phyloP scores from a whole-genome alignment of 2,797 vertebrate species.

The Trachurus trachurus region DNA sequence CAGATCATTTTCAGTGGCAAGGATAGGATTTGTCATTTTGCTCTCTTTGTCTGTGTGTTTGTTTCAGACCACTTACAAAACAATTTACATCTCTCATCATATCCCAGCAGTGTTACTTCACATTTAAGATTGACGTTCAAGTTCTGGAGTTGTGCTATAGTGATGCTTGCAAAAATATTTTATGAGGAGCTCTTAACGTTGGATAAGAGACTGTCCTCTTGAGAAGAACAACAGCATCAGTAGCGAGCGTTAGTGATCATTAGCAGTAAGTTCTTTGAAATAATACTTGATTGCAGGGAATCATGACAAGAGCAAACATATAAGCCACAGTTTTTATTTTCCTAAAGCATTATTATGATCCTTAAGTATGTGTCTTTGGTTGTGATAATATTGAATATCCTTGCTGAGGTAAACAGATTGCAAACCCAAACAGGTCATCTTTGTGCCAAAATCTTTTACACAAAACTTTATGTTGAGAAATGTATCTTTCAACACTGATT shows the following conservation, averaged over 20 bases:
- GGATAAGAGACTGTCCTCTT: not conserved
- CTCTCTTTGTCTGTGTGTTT: not conserved
- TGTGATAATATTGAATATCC: too few relatives aligned
- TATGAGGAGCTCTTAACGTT: slow-evolving; percentile 9
- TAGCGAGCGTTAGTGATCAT: too few relatives aligned
- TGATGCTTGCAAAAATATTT: slow-evolving; percentile 14
- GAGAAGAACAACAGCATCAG: not conserved
- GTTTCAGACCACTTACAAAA: slow-evolving; percentile 1
- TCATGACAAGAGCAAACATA: not conserved
- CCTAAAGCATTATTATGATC: not conserved
- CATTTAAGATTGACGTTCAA: slow-evolving; percentile 9
- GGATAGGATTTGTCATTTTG: slow-evolving; percentile 14
- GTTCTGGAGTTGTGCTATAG: slow-evolving; percentile 11
- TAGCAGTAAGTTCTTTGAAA: not conserved
- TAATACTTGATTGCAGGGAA: not conserved
- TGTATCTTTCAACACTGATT: not conserved
- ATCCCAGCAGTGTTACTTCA: not conserved
- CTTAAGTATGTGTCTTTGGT: not conserved
- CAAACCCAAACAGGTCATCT: not conserved
- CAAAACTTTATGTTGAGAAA: not conserved
- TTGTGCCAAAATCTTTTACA: not conserved
- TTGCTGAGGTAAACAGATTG: too few relatives aligned
- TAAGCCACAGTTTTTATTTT: not conserved
- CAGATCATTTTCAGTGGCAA: not conserved
- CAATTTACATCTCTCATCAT: not conserved